phyloP scores from a whole-genome alignment of 2,888 invertebrate species.

The Ennomos fuscantarius region DNA sequence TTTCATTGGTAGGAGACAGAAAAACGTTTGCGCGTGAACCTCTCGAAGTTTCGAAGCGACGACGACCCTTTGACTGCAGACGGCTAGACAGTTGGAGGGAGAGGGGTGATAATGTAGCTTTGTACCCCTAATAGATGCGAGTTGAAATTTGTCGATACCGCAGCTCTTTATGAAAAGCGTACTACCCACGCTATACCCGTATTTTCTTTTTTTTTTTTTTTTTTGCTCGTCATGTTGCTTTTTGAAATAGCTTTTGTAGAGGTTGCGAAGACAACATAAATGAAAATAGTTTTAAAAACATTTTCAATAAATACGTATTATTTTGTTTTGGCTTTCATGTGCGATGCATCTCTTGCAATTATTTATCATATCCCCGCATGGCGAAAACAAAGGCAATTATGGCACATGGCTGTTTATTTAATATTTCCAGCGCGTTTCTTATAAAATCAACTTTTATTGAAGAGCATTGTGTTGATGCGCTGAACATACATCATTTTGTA shows the following conservation, averaged over 20 bases:
- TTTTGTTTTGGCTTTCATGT: constrained; percentile 39
- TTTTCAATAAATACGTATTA: constrained; percentile 9
- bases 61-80: constrained; percentile 9
- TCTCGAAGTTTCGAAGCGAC: constrained; percentile 26
- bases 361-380: constrained; percentile 43
- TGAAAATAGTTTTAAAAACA: background rate
- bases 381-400: constrained; percentile 59
- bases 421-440: constrained; percentile 55
- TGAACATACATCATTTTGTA: constrained; percentile 44
- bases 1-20: constrained; percentile 15
- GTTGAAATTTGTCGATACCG: too few species aligned
- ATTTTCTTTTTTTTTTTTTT: too few species aligned
- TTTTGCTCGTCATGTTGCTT: background rate
- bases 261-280: too few species aligned
- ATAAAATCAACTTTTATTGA: constrained; percentile 55
- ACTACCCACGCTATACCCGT: too few species aligned
- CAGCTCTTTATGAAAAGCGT: too few species aligned
- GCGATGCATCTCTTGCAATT: constrained; percentile 51
- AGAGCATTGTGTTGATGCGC: constrained; percentile 44
- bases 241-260: background rate
- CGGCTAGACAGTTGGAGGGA: constrained; percentile 1
- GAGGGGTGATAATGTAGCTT: background rate
- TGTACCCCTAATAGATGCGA: too few species aligned
- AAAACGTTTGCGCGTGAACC: constrained; percentile 36
- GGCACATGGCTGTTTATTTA: constrained; percentile 51